Evolutionary conservation across 2,888 invertebrate species (phyloP).

Genomic region (Drosophila rellima): DNA sequence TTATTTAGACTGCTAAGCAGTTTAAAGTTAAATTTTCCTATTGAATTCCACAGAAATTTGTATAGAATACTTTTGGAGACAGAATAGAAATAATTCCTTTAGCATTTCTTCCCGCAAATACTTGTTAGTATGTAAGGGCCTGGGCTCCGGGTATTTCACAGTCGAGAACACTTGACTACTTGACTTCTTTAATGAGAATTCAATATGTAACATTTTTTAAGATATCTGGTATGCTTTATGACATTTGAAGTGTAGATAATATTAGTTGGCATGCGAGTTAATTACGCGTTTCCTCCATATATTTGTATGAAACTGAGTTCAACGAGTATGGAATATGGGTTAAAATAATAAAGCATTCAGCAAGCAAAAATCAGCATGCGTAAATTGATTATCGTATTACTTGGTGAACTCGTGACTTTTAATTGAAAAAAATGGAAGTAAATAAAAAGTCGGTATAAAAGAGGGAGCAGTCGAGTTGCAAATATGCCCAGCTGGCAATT

Average conservation of each 20-base stretch:
- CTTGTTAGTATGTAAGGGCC: too few species aligned
- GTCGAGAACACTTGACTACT: too few species aligned
- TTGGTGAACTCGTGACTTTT: slow-evolving; percentile 75
- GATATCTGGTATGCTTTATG: too few species aligned
- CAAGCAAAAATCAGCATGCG: slow-evolving; percentile 47
- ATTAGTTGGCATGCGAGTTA: too few species aligned
- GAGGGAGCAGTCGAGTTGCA: slow-evolving; percentile 33
- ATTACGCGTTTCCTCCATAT: too few species aligned
- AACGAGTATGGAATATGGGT: slow-evolving; percentile 17
- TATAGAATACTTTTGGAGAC: not conserved
- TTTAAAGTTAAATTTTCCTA: not conserved
- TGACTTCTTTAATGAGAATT: too few species aligned
- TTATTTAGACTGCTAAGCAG: too few species aligned
- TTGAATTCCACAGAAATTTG: not conserved
- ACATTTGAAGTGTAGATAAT: too few species aligned
- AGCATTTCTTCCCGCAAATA: too few species aligned
- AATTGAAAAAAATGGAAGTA: slow-evolving; percentile 61
- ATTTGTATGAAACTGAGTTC: not conserved
- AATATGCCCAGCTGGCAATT: slow-evolving; percentile 57
- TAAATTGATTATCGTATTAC: slow-evolving; percentile 76
- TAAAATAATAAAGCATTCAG: slow-evolving; percentile 39
- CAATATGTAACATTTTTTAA: too few species aligned
- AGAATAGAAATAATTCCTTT: not conserved
- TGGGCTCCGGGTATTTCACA: too few species aligned
- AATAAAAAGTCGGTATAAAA: slow-evolving; percentile 22